Percentiles rank a stretch among this genome's conserved stretches.
Evolutionary conservation across 2,113 vertebrate genomes (phyloP).

Genomic region (Tachycineta bicolor): DNA sequence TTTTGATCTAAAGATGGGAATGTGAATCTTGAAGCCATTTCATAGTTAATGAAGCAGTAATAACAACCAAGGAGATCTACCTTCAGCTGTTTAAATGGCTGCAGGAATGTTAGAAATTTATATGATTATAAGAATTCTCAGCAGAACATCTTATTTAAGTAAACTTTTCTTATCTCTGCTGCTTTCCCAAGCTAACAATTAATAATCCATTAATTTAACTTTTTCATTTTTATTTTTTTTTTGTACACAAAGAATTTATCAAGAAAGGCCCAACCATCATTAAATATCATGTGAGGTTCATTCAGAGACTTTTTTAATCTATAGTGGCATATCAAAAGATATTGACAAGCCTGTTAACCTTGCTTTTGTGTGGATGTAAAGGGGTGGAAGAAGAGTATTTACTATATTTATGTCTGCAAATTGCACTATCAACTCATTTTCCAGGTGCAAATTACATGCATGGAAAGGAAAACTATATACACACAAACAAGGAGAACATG

Average conservation of each 20-base stretch:
- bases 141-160: background rate
- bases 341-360: background rate
- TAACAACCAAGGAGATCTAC: background rate
- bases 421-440: background rate
- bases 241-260: background rate
- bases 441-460: background rate
- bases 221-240: background rate
- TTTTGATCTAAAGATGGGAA: background rate
- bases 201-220: background rate
- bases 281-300: background rate
- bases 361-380: background rate
- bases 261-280: background rate
- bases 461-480: background rate
- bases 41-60: conserved; percentile 35
- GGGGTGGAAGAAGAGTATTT: background rate
- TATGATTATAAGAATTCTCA: background rate
- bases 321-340: background rate
- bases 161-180: conserved; percentile 7
- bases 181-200: background rate
- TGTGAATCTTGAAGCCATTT: conserved; percentile 23
- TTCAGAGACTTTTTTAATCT: background rate
- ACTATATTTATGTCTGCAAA: background rate
- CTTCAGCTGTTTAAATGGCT: conserved; percentile 8
- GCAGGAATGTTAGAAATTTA: background rate
- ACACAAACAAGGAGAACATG: background rate